Base-by-base conservation (phyloP, 2,113 vertebrate species). In the Suncus etruscus region DNA sequence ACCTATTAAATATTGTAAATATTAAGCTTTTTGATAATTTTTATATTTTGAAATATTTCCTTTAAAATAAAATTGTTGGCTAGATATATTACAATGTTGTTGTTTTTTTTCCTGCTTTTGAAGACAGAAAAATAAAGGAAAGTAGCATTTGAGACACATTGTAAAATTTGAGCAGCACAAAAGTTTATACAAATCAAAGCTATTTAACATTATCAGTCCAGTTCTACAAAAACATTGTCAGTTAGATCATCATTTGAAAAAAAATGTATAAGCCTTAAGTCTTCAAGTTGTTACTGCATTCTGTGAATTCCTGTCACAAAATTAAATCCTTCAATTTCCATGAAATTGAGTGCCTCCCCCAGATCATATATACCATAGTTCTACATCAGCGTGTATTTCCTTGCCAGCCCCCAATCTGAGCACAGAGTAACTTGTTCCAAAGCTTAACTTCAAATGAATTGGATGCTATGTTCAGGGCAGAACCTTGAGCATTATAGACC, bases 1-100 rank as follows among this genome's bases (percentile, higher is more conserved):
- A 65, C 94, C 93, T 95, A 83, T 89, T 31, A 82, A 24, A 94
- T 27, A 91, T 8, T 97, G 93, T 96, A 97, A 97, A 96, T 97
- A 97, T 76, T 95, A 91, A 93, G 87, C 50, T 95, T 97, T 96
- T 97, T 97, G 89, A 95, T 97, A 96, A 94, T 27, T 97, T 97
- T 97, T 97, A 85, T 98, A 97, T 95, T 96, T 96, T 93, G 68
- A 87, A 95, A 90, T 96, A 96, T 70, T 61, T 70, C 77, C 89
- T 95, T 86, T 92, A 92, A 95, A 96, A 95, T 95, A 94, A 96
- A 96, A 88, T 45, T 69, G 51, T 85, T 96, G 65, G 79, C 50
- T 75, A 91, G 48, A 73, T 68, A 84, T 50, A 15, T 76, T 93
- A 11, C 81, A 47, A 69, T 76, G 54, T 58, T 14, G 10, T 54